Base-by-base conservation (phyloP, 2,888 invertebrate genomes). In the Pemphredon lugubris region DNA sequence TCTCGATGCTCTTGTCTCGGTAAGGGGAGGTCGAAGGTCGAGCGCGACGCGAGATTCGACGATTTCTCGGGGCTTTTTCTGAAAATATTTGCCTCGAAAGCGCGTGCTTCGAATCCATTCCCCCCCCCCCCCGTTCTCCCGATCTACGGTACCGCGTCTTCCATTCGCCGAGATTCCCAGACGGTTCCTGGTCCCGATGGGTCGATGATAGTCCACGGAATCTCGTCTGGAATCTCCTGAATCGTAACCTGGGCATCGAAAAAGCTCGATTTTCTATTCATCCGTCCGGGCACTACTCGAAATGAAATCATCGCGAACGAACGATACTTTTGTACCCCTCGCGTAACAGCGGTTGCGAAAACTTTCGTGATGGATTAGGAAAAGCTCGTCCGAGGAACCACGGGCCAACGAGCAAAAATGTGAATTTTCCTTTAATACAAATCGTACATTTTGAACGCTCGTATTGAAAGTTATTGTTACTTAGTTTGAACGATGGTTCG, bases 1-100 rank as follows among this genome's bases (percentile, higher is more conserved):
- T 74, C n/a, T n/a, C 71, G 67, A 74, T 72, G 68, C 68, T 59
- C 69, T 71, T 67, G 40, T 3, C 6, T 34, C 13, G 34, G 20
- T 61, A 53, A 26, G 44, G 45, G 20, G 18, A n/a, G 30, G 47
- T 67, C 70, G 68, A 67, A 58, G 57, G 53, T 50, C 69, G 40
- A 39, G 14, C 14, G 37, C 30, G 5, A 6, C 7, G 16, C 16
- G 16, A 5, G 14, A 32, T 60, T 67, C 57, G 50, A 44, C 32
- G 54, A 70, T 57, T 60, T 58, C 30, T 6, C 20, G 21, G 30
- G 30, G 63, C 42, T 66, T 42, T 45, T 60, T 55, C 45, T 11
- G 32, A 53, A 51, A 65, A 72, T 68, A 68, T 71, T 59, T 55
- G 37, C 9, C 34, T 42, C 21, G 26, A 18, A 18, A 34, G 34